These are phyloP conservation scores for Spheniscus humboldti DNA, from an alignment of 2,797 vertebrate species.

Conservation along the genomic window DNA sequence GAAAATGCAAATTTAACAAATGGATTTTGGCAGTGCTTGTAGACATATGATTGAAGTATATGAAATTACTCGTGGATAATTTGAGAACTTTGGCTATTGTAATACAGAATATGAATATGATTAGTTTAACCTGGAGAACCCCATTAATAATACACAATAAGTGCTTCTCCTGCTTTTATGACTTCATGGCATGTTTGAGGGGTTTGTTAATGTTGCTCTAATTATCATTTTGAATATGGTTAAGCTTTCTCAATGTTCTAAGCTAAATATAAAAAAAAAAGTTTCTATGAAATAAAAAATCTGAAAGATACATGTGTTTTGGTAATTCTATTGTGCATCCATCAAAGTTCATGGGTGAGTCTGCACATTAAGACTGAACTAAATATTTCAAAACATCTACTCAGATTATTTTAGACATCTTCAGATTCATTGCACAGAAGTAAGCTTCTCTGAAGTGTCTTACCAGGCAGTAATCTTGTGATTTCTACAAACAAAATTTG, in stretches of 20 bases:
- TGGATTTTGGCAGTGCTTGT: constrained; percentile 24
- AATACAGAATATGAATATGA: constrained; percentile 43
- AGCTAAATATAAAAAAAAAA: neutral
- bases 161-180: neutral
- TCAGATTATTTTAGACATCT: neutral
- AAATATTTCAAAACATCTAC: neutral
- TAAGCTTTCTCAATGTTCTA: neutral
- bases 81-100: constrained; percentile 41
- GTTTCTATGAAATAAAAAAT: neutral
- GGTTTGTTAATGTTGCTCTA: neutral
- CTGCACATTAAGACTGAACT: neutral
- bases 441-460: neutral
- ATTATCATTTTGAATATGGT: constrained; percentile 18
- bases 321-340: neutral
- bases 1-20: constrained; percentile 31
- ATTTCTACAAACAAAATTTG: neutral
- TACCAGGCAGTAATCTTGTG: neutral
- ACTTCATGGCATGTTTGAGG: neutral
- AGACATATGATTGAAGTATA: neutral
- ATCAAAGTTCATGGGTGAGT: neutral
- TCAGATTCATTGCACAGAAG: neutral
- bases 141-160: constrained; percentile 33
- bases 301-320: neutral
- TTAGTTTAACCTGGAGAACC: constrained; percentile 53
- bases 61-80: constrained; percentile 47